Conservation (phyloP, 1,140 invertebrate species). For the Pollicipes pollicipes region DNA sequence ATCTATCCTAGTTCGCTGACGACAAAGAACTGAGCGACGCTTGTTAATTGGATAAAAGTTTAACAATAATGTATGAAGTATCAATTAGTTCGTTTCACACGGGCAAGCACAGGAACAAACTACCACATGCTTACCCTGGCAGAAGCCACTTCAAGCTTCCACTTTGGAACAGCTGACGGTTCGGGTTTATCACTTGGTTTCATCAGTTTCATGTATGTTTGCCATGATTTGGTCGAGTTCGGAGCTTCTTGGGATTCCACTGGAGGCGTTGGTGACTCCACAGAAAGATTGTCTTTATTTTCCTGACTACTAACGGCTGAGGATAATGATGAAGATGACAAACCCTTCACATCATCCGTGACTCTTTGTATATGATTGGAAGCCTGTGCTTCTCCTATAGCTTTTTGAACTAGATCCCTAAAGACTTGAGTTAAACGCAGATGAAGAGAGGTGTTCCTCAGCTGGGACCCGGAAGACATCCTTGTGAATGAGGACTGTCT, state of each 20-base stretch:
- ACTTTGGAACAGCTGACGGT: neutral
- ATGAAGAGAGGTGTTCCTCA: neutral
- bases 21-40: too few species aligned
- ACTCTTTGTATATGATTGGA: neutral
- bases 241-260: neutral
- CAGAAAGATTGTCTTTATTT: neutral
- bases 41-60: too few species aligned
- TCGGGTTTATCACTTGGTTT: neutral
- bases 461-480: neutral
- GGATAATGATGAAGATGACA: neutral
- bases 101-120: too few species aligned
- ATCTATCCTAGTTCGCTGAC: too few species aligned
- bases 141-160: neutral
- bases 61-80: too few species aligned
- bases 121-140: neutral
- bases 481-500: neutral
- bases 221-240: neutral
- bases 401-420: neutral
- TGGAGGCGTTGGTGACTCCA: neutral
- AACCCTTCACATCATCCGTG: neutral
- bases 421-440: neutral
- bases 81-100: too few species aligned
- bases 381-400: neutral
- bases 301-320: neutral
- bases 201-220: neutral